Evolutionary conservation across 2,113 vertebrate genomes (phyloP).

Genomic region (Alethe castanea): DNA sequence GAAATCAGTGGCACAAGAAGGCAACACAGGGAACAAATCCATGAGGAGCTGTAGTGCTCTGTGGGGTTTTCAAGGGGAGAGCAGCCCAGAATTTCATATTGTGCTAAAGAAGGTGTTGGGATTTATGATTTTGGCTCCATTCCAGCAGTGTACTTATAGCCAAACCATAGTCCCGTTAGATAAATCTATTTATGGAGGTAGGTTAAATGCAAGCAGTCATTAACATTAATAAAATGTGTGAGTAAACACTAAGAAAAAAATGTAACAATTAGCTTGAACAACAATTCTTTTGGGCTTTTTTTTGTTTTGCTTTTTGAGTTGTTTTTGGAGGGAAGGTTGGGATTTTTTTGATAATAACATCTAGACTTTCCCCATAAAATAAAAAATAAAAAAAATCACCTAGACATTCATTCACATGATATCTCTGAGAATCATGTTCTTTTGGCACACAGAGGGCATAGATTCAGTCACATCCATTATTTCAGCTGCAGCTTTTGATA

Average conservation of each 20-base stretch:
- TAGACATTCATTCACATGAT: background rate
- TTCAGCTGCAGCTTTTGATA: background rate
- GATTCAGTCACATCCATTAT: background rate
- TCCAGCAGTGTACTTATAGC: background rate
- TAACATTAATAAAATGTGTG: background rate
- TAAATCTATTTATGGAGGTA: background rate
- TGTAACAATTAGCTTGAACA: background rate
- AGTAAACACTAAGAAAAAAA: background rate
- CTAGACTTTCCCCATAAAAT: background rate
- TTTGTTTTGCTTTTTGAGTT: background rate
- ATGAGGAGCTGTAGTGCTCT: background rate
- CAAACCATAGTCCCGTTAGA: background rate
- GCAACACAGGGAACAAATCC: background rate
- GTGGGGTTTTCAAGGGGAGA: background rate
- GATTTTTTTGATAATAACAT: background rate
- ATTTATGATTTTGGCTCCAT: background rate
- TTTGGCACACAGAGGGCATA: background rate
- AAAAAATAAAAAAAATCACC: background rate
- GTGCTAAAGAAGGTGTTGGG: background rate
- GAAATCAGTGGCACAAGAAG: background rate
- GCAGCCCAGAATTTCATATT: background rate
- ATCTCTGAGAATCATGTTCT: background rate
- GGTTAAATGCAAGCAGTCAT: background rate
- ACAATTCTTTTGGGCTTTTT: background rate
- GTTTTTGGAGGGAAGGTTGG: too few relatives aligned